Evolutionary conservation across 2,113 vertebrate genomes (phyloP).

Genomic region (Pseudorectes ferrugineus): DNA sequence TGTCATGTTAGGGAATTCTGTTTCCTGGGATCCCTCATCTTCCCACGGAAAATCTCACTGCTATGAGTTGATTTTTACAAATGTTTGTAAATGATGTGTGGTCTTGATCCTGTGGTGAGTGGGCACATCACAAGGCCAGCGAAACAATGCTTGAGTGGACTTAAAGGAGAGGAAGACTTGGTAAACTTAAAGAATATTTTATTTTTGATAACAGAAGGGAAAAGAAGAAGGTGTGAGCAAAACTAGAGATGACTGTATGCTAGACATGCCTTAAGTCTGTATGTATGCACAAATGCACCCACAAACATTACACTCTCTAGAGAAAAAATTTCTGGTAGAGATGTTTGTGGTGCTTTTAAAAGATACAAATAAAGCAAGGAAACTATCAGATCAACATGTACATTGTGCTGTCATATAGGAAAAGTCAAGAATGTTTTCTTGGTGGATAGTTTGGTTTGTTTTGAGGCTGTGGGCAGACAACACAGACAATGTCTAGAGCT

Average conservation of each 20-base stretch:
- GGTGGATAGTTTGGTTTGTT: neutral
- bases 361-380: neutral
- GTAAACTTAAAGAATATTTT: neutral
- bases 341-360: neutral
- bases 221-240: neutral
- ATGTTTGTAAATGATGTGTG: neutral
- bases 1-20: neutral
- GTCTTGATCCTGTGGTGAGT: neutral
- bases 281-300: neutral
- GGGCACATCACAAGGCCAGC: neutral
- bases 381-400: neutral
- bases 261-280: neutral
- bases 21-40: neutral
- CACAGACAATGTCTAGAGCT: neutral
- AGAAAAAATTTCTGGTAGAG: neutral
- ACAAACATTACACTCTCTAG: fast-evolving
- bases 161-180: neutral
- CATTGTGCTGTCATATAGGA: neutral
- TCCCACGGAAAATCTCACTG: neutral
- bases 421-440: neutral
- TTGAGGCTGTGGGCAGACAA: neutral
- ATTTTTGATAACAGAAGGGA: neutral
- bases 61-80: neutral
- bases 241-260: neutral
- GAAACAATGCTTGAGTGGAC: neutral